Conservation (phyloP, 2,113 vertebrate species). For the Bufo gargarizans region DNA sequence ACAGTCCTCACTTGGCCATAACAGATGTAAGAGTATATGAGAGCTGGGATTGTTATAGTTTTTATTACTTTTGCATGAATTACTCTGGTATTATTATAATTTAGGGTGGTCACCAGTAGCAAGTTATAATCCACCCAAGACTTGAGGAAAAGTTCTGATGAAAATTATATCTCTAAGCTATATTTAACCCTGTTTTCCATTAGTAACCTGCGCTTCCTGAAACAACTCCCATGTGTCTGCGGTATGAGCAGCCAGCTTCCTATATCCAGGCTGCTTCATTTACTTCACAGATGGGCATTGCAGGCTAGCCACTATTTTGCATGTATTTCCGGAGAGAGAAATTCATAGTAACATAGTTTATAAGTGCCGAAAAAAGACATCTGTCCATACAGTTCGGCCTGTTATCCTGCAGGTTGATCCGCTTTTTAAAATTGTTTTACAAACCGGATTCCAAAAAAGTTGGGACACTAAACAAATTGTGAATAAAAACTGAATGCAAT, state of each 20-base stretch:
- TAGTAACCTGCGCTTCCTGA: conserved; percentile 23
- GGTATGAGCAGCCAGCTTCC: background rate
- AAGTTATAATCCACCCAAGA: background rate
- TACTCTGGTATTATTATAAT: background rate
- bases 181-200: conserved; percentile 34
- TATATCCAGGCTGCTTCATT: background rate
- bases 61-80: background rate
- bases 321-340: too few species aligned
- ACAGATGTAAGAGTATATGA: background rate
- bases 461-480: too few species aligned
- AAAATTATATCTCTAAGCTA: background rate
- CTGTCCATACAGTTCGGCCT: too few species aligned
- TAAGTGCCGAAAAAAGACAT: too few species aligned
- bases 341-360: too few species aligned
- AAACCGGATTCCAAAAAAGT: too few species aligned
- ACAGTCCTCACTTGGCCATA: too few species aligned
- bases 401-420: too few species aligned
- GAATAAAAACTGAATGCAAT: too few species aligned
- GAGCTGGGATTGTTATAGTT: background rate
- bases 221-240: background rate
- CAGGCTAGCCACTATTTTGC: background rate
- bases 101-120: background rate
- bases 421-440: too few species aligned
- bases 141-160: background rate
- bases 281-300: background rate